Base-by-base conservation (phyloP, 2,888 invertebrate species). In the Zelleria hepariella region DNA sequence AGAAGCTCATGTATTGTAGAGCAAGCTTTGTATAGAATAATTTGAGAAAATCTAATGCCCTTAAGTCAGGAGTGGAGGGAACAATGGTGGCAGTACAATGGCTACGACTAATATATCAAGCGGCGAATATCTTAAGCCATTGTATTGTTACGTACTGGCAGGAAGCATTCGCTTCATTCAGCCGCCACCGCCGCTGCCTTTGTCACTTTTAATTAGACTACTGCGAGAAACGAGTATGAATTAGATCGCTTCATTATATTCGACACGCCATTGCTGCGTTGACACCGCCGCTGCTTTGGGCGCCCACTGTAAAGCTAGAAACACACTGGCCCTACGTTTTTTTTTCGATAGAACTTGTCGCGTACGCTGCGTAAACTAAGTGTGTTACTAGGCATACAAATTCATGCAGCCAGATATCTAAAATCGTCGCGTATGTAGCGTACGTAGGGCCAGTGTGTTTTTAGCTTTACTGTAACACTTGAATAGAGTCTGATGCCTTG, bases 61-160 rank as follows among this genome's bases (percentile, higher is more conserved):
- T 55, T 55, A 54, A 54, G 25, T 54, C 54, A 26, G 26, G 32
- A 42, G 32, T 23, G 51, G 24, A n/a, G 23, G 27, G 55, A 55
- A 55, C 55, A 55, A 55, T 32, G 55, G 32, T 5, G 20, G 20
- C 20, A 10, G 21, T 32, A 21, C 32, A 55, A 55, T 55, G 20
- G 55, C 62, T 60, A 57, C 60, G 63, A 62, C 60, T 61, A 65
- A 67, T 68, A 67, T 66, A 67, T 69, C 69, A 68, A 67, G 67
- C 65, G 66, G 61, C 64, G 67, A 69, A 69, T 71, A 70, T 67
- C 68, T 71, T 67, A 67, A 66, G 66, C 66, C 65, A 66, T 69
- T 68, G 67, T 67, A 65, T 59, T 66, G 70, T 66, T 66, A 62
- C 66, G 65, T 65, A 63, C 59, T 58, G 61, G 49, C 26, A 42